Conservation (phyloP, 2,888 invertebrate species). For the Caenorhabditis virilis region DNA sequence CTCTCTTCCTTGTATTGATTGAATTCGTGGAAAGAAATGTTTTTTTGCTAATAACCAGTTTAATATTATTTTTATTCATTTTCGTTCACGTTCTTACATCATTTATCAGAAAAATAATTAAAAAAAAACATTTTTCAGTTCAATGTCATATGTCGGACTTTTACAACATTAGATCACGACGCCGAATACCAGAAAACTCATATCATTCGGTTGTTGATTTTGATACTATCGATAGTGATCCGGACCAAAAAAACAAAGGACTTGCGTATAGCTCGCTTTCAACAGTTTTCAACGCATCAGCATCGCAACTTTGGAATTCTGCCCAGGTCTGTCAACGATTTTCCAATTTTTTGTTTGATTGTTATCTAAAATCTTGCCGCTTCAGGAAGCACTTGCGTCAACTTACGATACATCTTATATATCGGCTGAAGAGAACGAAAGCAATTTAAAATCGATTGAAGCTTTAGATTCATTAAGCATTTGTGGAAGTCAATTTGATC, state of each 20-base stretch:
- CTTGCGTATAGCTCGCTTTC: constrained; percentile 46
- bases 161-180: constrained; percentile 44
- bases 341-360: constrained; percentile 6
- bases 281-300: constrained; percentile 59
- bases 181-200: constrained; percentile 31
- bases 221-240: constrained; percentile 20
- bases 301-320: constrained; percentile 64
- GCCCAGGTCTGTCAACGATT: constrained; percentile 54
- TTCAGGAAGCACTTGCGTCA: constrained; percentile 50
- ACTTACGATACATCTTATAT: constrained; percentile 22
- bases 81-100: too few relatives aligned
- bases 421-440: constrained; percentile 9
- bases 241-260: constrained; percentile 36
- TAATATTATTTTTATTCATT: constrained; percentile 13
- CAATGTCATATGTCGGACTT: constrained; percentile 59
- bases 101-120: too few relatives aligned
- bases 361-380: too few relatives aligned
- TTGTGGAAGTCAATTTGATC: constrained; percentile 43
- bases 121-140: too few relatives aligned
- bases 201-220: constrained; percentile 22
- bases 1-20: constrained; percentile 19
- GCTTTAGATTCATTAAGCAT: constrained; percentile 34
- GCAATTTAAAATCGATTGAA: constrained; percentile 14
- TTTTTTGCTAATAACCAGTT: too few relatives aligned
- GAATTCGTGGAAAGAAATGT: not conserved